Evolutionary conservation across 2,113 vertebrate species (phyloP), one percentile per base, ranked within the genome.

Genomic region (Zosterops pallidus): DNA sequence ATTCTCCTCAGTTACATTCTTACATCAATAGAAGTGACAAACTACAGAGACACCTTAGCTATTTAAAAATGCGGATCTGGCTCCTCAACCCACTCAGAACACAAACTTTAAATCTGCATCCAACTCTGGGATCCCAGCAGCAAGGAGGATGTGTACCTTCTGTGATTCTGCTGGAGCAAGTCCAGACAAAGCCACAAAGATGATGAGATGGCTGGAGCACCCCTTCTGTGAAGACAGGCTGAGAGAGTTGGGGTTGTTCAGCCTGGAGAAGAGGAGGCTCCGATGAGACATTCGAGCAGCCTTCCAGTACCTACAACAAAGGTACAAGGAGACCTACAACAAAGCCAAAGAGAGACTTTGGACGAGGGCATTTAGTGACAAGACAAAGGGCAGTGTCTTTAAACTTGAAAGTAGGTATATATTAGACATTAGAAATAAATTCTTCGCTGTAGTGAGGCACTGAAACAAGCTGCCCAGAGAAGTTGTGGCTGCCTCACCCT

Each of bases 231-330:
- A 56, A 71, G 49, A 29, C 20, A 71, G 35, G 13, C 14, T 71
- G 65, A 31, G 57, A 71, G 11, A 41, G 29, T 17, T 64, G 17
- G 41, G 17, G 28, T 9, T 63, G 24, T 29, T 63, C 41, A 71
- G 57, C 24, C 57, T 35, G 22, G 5, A 55, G 81, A 56, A 56
- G 49, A 64, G 59, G 62, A 62, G 42, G 18, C 49, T 42, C 25
- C 1, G 0, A 63, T 2, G 4, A 24, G 42, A 42, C 21, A 35
- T 42, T 42, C 37, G 4, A 57, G 50, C 25, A 56, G 35, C 21
- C 17, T 64, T 80, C 57, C 50, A 64, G 25, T 26, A 80, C 21
- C 42, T 49, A 33, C 47, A 63, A 31, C 5, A 53, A 62, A 53
- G 26, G 26, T 53, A 72, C 39, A 35, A 49, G 71, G 49, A 35